Conservation (phyloP, 1,140 invertebrate species). For the Neomicropteryx cornuta region DNA sequence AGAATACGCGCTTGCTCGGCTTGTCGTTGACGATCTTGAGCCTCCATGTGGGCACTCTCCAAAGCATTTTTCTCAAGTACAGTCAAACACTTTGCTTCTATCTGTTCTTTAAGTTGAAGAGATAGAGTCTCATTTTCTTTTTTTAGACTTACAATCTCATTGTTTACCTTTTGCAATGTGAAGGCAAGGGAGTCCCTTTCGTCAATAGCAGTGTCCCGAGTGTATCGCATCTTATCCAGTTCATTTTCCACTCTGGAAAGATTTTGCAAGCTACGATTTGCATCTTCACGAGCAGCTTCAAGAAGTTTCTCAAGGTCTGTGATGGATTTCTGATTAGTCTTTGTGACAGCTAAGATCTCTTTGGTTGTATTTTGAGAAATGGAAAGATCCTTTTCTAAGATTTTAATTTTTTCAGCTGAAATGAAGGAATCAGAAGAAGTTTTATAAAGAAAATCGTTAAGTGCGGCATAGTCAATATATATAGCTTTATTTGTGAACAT, state of each 20-base stretch:
- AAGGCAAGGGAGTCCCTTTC: conserved; percentile 59
- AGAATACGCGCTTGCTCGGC: conserved; percentile 68
- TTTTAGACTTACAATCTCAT: conserved; percentile 56
- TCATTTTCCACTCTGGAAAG: conserved; percentile 50
- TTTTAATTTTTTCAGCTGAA: too few species aligned
- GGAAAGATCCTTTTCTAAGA: too few species aligned
- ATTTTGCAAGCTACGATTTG: too few species aligned
- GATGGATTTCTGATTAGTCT: too few species aligned
- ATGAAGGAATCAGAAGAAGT: too few species aligned
- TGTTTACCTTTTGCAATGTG: conserved; percentile 55
- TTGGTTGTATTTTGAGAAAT: too few species aligned
- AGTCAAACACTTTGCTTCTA: conserved; percentile 72
- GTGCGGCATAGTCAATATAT: too few species aligned
- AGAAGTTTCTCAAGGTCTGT: too few species aligned
- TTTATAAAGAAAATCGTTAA: too few species aligned
- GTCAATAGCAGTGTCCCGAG: conserved; percentile 49
- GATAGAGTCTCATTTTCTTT: conserved; percentile 49
- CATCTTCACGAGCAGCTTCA: too few species aligned
- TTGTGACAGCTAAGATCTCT: too few species aligned
- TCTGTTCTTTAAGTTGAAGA: conserved; percentile 54
- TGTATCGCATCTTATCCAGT: conserved; percentile 40
- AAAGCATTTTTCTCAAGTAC: conserved; percentile 69
- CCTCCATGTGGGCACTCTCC: conserved; percentile 60
- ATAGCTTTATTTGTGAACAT: too few species aligned
- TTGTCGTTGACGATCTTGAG: conserved; percentile 72